A percentile compares a stretch with the other conserved stretches of the same genome.
Conservation (phyloP, 2,888 invertebrate genomes). For the Hypselothyrea guttata region DNA sequence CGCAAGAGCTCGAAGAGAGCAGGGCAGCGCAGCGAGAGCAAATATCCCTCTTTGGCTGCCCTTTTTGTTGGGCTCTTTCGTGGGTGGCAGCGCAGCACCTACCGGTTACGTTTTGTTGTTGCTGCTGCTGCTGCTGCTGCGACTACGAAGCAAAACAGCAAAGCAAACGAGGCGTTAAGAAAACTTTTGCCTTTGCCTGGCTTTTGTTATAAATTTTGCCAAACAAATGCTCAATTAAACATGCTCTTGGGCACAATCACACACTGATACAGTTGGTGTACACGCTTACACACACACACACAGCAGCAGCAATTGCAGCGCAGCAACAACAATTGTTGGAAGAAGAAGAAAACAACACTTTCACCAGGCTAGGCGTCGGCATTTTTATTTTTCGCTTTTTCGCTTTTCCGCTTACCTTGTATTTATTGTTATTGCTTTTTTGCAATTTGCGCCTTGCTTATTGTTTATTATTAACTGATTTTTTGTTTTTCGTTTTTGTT, state of each 20-base stretch:
- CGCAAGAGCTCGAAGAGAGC: not conserved
- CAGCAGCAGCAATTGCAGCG: slow-evolving; percentile 17
- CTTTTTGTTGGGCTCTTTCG: slow-evolving; percentile 69
- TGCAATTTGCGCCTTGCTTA: slow-evolving; percentile 28
- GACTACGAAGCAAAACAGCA: slow-evolving; percentile 57
- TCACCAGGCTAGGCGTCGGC: slow-evolving; percentile 65
- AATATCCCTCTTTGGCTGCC: slow-evolving; percentile 57
- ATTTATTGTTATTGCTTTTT: slow-evolving; percentile 21
- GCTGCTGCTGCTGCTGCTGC: slow-evolving; percentile 38
- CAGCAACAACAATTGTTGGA: not conserved
- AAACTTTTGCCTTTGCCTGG: slow-evolving; percentile 33
- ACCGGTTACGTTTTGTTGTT: slow-evolving; percentile 64
- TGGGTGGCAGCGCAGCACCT: slow-evolving; percentile 66
- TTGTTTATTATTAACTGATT: slow-evolving; percentile 29
- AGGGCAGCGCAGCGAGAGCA: slow-evolving; percentile 35
- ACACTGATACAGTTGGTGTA: not conserved
- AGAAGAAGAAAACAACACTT: slow-evolving; percentile 59
- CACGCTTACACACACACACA: slow-evolving; percentile 30
- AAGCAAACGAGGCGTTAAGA: slow-evolving; percentile 52
- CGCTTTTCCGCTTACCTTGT: slow-evolving; percentile 61
- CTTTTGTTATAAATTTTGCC: too few species aligned
- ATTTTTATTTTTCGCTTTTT: too few species aligned
- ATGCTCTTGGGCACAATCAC: not conserved
- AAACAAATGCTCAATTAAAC: slow-evolving; percentile 1
- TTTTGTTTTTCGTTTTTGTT: slow-evolving; percentile 29